Percentiles rank a stretch among this genome's conserved stretches.
Conservation (phyloP, 2,797 vertebrate genomes). For the Sebastes oblongus region DNA sequence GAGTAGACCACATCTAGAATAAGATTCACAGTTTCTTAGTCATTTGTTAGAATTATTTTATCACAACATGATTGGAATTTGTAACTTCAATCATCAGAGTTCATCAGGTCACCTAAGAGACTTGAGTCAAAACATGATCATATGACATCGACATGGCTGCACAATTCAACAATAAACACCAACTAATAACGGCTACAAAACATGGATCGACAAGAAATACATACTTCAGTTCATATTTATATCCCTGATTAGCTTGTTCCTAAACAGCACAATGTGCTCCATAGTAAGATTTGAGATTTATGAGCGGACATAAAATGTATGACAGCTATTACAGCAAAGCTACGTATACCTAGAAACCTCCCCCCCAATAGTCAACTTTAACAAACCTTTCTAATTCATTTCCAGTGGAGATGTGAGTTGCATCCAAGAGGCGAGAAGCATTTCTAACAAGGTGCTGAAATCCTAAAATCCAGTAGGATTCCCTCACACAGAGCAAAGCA, state of each 20-base stretch:
- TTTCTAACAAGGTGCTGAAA: neutral
- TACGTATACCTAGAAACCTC: neutral
- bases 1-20: neutral
- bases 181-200: neutral
- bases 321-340: neutral
- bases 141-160: slow-evolving; percentile 1
- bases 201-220: neutral
- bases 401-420: neutral
- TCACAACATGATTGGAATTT: neutral
- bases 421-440: neutral
- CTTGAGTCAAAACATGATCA: slow-evolving; percentile 30
- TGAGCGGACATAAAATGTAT: neutral
- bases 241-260: neutral
- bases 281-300: neutral
- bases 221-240: neutral
- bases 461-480: neutral
- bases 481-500: neutral
- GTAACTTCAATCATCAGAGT: slow-evolving; percentile 23
- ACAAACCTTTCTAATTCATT: neutral
- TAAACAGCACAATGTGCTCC: neutral
- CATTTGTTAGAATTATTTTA: neutral
- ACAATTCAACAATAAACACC: neutral
- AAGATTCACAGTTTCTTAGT: neutral
- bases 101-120: slow-evolving; percentile 22
- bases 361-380: neutral